Percentiles rank a stretch among this genome's conserved stretches.
phyloP scores from a whole-genome alignment of 92 coral and sea anemone genomes.

The Porites cylindrica region DNA sequence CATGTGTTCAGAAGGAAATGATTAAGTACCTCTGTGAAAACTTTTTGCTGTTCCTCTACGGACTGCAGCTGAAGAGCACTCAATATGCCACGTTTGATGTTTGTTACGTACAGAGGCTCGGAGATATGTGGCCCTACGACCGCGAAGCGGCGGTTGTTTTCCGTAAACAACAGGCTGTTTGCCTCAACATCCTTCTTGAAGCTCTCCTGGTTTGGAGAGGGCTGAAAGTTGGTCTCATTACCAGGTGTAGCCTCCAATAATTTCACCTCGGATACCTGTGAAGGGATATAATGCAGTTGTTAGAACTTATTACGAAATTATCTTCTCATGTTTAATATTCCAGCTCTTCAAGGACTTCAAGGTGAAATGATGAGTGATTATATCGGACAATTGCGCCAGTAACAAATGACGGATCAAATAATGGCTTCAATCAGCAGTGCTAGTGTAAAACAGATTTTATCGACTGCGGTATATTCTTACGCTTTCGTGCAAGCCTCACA shows the following conservation, averaged over 20 bases:
- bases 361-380: too few species aligned
- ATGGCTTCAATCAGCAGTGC: too few species aligned
- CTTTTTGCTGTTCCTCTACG: conserved; percentile 36
- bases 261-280: conserved; percentile 66
- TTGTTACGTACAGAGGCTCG: conserved; percentile 67
- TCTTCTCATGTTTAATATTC: too few species aligned
- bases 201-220: conserved; percentile 51
- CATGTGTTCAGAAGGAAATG: background rate
- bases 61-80: conserved; percentile 82
- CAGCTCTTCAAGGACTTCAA: too few species aligned
- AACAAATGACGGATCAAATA: too few species aligned
- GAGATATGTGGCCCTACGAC: conserved; percentile 3
- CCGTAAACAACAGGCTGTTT: conserved; percentile 38
- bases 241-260: conserved; percentile 54
- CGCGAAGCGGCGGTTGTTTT: conserved; percentile 48
- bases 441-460: too few species aligned
- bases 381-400: too few species aligned
- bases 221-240: conserved; percentile 13
- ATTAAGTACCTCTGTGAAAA: conserved; percentile 48
- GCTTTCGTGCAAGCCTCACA: too few species aligned
- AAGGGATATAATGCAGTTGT: background rate
- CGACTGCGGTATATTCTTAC: too few species aligned
- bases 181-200: conserved; percentile 59
- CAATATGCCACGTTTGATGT: conserved; percentile 74
- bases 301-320: too few species aligned